Percentiles rank a stretch among this genome's conserved stretches.
Conservation (phyloP, 2,797 vertebrate genomes). For the Lophotriccus pileatus region DNA sequence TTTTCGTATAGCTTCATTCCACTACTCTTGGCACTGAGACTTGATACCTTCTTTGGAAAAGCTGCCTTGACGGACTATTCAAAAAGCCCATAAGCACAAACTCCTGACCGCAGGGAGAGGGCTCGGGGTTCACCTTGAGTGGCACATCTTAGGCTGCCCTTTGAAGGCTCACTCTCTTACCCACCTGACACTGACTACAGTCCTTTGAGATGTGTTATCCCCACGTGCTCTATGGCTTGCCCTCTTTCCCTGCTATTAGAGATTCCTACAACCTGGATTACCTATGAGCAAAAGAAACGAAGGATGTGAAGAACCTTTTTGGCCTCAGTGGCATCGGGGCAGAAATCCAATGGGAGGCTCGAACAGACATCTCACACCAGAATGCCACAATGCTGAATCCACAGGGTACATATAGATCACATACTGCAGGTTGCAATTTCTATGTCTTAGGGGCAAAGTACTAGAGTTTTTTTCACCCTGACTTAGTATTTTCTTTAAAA, state of each 20-base stretch:
- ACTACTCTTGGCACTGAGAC: background rate
- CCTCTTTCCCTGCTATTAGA: background rate
- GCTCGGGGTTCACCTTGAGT: background rate
- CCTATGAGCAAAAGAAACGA: background rate
- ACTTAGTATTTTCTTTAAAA: background rate
- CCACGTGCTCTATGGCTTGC: background rate
- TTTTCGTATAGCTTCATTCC: background rate
- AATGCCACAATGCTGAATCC: background rate
- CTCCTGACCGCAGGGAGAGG: background rate
- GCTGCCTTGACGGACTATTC: background rate
- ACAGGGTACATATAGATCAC: fast-evolving
- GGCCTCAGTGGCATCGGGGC: background rate
- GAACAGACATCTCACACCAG: background rate
- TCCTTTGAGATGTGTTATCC: background rate
- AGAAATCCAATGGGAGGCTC: background rate
- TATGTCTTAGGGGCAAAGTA: background rate
- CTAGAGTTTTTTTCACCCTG: background rate
- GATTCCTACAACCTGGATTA: background rate
- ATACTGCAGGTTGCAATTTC: fast-evolving
- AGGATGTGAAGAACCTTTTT: background rate
- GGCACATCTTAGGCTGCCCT: background rate
- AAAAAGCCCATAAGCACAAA: background rate
- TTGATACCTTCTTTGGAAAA: background rate
- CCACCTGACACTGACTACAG: background rate
- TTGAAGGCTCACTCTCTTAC: background rate